These are phyloP conservation scores for Oophaga sylvatica DNA, from an alignment of 2,797 vertebrate species.

Conservation along the genomic window DNA sequence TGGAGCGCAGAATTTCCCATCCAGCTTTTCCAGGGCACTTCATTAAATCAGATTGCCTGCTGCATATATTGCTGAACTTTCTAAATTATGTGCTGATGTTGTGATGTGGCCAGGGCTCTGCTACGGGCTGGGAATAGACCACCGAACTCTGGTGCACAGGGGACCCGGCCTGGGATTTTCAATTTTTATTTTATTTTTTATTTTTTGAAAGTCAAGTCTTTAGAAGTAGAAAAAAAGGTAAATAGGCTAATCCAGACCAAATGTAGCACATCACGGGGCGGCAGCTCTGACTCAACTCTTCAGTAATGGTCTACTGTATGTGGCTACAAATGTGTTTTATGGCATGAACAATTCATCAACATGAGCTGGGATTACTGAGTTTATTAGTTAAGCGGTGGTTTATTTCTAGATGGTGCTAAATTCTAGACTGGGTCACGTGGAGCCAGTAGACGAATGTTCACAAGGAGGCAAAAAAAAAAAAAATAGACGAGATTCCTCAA, in stretches of 20 bases:
- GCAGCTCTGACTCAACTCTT: neutral
- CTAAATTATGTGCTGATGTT: constrained; percentile 74
- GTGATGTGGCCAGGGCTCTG: constrained; percentile 68
- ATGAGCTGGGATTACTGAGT: constrained; percentile 36
- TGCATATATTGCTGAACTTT: constrained; percentile 65
- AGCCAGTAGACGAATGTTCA: neutral
- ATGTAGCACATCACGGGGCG: constrained; percentile 22
- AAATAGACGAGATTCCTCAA: neutral
- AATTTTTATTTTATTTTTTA: neutral
- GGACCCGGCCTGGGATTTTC: constrained; percentile 1
- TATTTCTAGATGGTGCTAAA: constrained; percentile 18
- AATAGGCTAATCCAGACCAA: constrained; percentile 53
- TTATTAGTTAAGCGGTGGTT: constrained; percentile 46
- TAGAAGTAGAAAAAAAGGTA: constrained; percentile 10
- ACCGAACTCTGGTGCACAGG: constrained; percentile 66
- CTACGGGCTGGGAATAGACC: constrained; percentile 64
- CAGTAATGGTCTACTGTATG: constrained; percentile 27
- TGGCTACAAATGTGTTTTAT: constrained; percentile 36
- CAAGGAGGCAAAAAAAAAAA: neutral
- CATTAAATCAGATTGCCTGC: constrained; percentile 56
- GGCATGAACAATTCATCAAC: constrained; percentile 25
- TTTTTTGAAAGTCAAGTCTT: constrained; percentile 18
- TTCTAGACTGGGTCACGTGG: constrained; percentile 7
- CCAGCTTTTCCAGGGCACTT: constrained; percentile 55
- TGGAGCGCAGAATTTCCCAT: constrained; percentile 50